A percentile compares a stretch with the other conserved stretches of the same genome.
Conservation (phyloP, 2,888 invertebrate species). For the Caenorhabditis doughertyi region DNA sequence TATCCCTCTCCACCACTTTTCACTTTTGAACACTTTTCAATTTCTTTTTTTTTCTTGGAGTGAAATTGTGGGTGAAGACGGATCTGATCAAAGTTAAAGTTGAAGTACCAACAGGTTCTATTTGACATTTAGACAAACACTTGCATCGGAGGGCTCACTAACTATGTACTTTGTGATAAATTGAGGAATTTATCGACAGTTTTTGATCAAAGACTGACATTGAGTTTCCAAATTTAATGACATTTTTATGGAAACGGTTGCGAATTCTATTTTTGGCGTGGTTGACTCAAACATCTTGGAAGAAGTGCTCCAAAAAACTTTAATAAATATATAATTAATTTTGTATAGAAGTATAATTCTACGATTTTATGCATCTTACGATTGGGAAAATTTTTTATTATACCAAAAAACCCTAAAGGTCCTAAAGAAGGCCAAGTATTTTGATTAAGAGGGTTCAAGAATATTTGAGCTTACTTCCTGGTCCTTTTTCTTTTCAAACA, state of each 20-base stretch:
- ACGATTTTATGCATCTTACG: too few relatives aligned
- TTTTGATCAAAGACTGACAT: slow-evolving; percentile 25
- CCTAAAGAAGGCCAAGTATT: too few relatives aligned
- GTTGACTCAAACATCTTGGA: too few relatives aligned
- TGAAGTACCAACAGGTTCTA: slow-evolving; percentile 49
- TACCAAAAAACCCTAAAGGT: too few relatives aligned
- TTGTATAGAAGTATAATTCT: too few relatives aligned
- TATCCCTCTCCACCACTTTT: slow-evolving; percentile 3
- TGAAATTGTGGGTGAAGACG: too few relatives aligned
- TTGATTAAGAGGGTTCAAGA: too few relatives aligned
- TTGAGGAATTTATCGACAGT: slow-evolving; percentile 20
- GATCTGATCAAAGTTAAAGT: slow-evolving; percentile 15
- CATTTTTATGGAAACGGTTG: not conserved
- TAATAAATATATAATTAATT: too few relatives aligned
- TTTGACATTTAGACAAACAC: slow-evolving; percentile 49
- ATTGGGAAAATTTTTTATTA: too few relatives aligned
- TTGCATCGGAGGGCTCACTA: slow-evolving; percentile 6
- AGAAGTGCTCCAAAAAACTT: too few relatives aligned
- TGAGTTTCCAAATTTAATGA: not conserved
- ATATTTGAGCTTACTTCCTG: too few relatives aligned
- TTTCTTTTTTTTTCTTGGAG: not conserved
- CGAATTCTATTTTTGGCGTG: not conserved
- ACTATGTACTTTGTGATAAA: slow-evolving; percentile 46
- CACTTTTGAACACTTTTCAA: slow-evolving; percentile 7
- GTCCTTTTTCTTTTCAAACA: too few relatives aligned